Conservation (phyloP, 2,888 invertebrate genomes). For the Tipula vernalis region DNA sequence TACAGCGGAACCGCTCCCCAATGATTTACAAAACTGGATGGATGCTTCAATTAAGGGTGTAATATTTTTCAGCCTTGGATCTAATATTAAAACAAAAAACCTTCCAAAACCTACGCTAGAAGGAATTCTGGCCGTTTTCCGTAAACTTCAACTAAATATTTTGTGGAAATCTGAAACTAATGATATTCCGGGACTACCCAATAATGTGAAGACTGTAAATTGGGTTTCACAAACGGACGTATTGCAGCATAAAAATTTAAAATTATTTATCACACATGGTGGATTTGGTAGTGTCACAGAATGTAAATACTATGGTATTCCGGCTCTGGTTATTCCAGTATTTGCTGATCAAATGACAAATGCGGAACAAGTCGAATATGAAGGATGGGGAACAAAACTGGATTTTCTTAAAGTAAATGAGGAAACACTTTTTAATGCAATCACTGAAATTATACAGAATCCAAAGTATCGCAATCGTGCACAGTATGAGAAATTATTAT, state of each 20-base stretch:
- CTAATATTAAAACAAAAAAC: background rate
- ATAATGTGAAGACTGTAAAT: constrained; percentile 33
- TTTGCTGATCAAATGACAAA: background rate
- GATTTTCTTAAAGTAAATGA: background rate
- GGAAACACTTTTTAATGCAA: background rate
- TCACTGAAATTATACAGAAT: background rate
- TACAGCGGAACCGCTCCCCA: background rate
- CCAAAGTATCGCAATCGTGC: background rate
- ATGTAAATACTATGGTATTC: background rate
- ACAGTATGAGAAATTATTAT: background rate
- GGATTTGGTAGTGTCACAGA: constrained; percentile 56
- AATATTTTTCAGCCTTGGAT: constrained; percentile 34
- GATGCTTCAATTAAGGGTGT: constrained; percentile 29
- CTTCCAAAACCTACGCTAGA: background rate
- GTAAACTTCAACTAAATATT: background rate
- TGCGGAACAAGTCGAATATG: background rate
- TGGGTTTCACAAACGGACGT: constrained; percentile 55
- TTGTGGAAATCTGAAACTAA: background rate
- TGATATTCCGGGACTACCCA: background rate
- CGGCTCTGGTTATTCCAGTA: background rate
- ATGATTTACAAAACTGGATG: constrained; percentile 28
- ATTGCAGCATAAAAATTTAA: constrained; percentile 45
- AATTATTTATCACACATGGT: constrained; percentile 30
- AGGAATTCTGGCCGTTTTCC: background rate
- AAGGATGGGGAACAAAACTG: background rate